phyloP scores from a whole-genome alignment of 2,113 vertebrate species.

The Pelusios castaneus region DNA sequence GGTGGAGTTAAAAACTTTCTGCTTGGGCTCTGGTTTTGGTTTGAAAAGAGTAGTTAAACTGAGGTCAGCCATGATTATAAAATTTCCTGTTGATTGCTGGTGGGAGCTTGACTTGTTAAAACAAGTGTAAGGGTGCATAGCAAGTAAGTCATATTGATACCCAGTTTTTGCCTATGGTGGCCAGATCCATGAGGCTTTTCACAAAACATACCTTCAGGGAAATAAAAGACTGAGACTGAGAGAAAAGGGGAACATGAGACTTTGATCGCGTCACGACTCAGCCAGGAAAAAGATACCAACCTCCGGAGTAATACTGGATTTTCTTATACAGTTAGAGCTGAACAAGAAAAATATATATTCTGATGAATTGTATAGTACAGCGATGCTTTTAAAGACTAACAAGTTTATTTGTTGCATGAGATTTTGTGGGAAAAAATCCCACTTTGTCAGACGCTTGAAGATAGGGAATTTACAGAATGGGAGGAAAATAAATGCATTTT shows the following conservation, averaged over 20 bases:
- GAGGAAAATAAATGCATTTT: too few relatives aligned
- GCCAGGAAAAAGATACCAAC: background rate
- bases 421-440: too few relatives aligned
- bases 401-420: too few relatives aligned
- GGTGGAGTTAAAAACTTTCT: background rate
- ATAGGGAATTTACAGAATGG: too few relatives aligned
- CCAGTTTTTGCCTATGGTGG: background rate
- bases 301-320: background rate
- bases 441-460: too few relatives aligned
- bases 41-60: background rate
- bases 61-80: background rate
- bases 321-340: background rate
- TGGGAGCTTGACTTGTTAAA: background rate
- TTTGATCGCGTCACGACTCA: fast-evolving
- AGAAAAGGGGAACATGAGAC: background rate
- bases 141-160: background rate
- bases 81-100: background rate
- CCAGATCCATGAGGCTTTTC: background rate
- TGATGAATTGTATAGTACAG: background rate
- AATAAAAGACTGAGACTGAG: background rate
- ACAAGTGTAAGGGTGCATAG: background rate
- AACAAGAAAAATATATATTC: background rate
- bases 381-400: too few relatives aligned
- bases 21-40: background rate
- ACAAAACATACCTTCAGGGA: background rate